Percentiles rank a stretch among this genome's conserved stretches.
These are phyloP conservation scores for Cyclargus thomasi DNA, from an alignment of 1,140 invertebrate species.

Conservation along the genomic window DNA sequence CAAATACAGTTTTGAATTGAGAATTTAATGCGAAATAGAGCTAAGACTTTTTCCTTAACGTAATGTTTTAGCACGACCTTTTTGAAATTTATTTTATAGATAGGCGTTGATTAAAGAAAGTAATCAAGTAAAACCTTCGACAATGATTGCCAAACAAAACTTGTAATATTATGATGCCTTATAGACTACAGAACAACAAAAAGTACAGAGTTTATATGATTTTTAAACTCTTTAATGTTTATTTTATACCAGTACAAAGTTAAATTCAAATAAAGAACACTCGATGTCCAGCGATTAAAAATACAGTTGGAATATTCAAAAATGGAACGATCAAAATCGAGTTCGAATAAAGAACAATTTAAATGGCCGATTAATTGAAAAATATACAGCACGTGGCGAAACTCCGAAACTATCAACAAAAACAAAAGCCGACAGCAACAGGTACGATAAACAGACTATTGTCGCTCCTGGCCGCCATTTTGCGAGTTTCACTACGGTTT, in stretches of 20 bases:
- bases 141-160: too few species aligned
- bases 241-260: background rate
- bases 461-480: background rate
- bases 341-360: slow-evolving; percentile 17
- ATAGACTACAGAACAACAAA: too few species aligned
- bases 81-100: too few species aligned
- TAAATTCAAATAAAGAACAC: background rate
- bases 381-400: background rate
- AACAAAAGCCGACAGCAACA: slow-evolving; percentile 61
- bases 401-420: slow-evolving; percentile 55
- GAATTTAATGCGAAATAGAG: too few species aligned
- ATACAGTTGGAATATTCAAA: background rate
- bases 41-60: too few species aligned
- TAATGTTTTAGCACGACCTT: too few species aligned
- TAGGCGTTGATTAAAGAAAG: too few species aligned
- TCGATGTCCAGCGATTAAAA: background rate
- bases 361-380: slow-evolving; percentile 21
- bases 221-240: too few species aligned
- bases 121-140: too few species aligned
- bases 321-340: slow-evolving; percentile 1
- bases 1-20: too few species aligned
- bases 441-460: slow-evolving; percentile 30
- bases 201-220: too few species aligned
- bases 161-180: too few species aligned
- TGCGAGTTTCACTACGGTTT: background rate